Conservation (phyloP, 1,140 invertebrate species). For the Magallana ariakensis region DNA sequence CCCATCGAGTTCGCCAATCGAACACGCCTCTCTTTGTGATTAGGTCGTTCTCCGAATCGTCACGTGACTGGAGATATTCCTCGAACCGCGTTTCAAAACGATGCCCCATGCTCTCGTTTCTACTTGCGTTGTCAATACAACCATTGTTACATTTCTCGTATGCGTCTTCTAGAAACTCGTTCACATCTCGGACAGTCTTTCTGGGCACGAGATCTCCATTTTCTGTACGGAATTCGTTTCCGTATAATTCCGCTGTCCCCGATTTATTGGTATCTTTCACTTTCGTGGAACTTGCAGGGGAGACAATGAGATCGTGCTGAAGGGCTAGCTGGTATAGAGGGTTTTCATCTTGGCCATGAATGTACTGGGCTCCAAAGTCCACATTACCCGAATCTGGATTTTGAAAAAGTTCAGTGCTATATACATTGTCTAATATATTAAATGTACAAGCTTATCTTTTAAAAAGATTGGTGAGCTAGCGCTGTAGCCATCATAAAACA, state of each 20-base stretch:
- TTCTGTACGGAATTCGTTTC: conserved; percentile 33
- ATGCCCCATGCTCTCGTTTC: background rate
- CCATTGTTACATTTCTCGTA: background rate
- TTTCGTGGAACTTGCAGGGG: background rate
- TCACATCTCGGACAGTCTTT: conserved; percentile 25
- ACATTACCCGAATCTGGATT: conserved; percentile 18
- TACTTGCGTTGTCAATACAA: background rate
- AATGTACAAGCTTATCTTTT: no score
- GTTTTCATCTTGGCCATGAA: conserved; percentile 28
- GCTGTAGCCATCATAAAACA: no score
- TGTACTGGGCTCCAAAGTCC: conserved; percentile 44
- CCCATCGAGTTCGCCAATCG: conserved; percentile 37
- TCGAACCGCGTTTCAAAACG: conserved; percentile 26
- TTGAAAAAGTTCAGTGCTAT: background rate
- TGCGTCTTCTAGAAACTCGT: conserved; percentile 23
- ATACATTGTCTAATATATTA: no score
- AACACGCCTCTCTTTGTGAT: background rate
- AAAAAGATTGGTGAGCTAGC: no score
- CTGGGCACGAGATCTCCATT: conserved; percentile 13
- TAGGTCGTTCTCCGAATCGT: background rate
- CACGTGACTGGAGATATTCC: conserved; percentile 13
- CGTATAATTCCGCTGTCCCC: background rate
- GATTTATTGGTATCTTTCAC: background rate
- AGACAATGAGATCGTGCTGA: background rate
- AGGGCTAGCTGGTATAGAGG: conserved; percentile 25